Conservation (phyloP, 1,140 invertebrate genomes). For the Trichonephila clavipes region DNA sequence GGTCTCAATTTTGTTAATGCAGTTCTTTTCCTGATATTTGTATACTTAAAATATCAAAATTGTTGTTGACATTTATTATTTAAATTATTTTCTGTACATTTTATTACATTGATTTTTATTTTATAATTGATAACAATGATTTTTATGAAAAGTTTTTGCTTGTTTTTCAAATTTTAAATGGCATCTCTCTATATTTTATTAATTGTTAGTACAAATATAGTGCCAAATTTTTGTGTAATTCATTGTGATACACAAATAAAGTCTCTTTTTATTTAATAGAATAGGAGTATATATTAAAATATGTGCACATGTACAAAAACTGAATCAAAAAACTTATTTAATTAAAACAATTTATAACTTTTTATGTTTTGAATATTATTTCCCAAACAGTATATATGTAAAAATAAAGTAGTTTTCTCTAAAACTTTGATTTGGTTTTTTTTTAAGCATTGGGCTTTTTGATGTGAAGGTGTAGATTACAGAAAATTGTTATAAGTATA, state of each 20-base stretch:
- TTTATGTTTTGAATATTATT: not conserved
- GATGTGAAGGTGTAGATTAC: too few relatives aligned
- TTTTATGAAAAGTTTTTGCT: too few relatives aligned
- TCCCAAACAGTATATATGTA: not conserved
- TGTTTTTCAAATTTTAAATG: too few relatives aligned
- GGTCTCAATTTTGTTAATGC: too few relatives aligned
- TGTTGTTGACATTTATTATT: too few relatives aligned
- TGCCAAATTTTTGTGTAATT: slow-evolving; percentile 15
- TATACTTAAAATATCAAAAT: too few relatives aligned
- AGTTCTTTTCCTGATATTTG: too few relatives aligned
- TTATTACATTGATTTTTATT: too few relatives aligned
- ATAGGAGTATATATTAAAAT: not conserved
- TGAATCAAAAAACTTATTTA: not conserved
- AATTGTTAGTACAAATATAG: not conserved
- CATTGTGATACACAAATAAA: not conserved
- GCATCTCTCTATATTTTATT: not conserved
- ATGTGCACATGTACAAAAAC: not conserved
- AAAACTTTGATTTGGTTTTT: not conserved
- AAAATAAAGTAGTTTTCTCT: not conserved
- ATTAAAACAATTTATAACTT: not conserved
- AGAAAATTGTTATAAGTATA: too few relatives aligned
- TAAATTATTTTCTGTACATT: too few relatives aligned
- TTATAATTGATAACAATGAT: too few relatives aligned
- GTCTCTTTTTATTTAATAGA: not conserved
- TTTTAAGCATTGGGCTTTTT: not conserved